Base-by-base conservation (phyloP, 2,888 invertebrate genomes). In the Metopia argyrocephala region DNA sequence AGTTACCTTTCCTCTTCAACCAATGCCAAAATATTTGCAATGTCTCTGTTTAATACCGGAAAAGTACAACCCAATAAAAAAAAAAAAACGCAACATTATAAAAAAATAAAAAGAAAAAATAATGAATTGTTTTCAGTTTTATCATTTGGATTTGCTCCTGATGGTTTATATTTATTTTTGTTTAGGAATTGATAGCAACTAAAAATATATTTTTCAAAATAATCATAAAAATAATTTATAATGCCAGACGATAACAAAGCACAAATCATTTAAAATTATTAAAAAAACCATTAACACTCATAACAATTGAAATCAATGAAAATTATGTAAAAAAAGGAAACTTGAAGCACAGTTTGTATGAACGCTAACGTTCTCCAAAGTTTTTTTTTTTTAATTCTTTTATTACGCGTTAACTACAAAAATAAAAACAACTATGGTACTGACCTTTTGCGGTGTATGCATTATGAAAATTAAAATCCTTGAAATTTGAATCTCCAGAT, bases 391-490 rank as follows among this genome's bases (percentile, higher is more conserved):
- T n/a, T n/a, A n/a, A 38, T 4, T 38, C 38, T 6, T 25, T 31
- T 50, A 38, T 15, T 52, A 64, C 12, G 28, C 20, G 46, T 46
- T 18, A 12, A 66, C 2, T 31, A 45, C 2, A 27, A 45, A 52
- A 38, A 27, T n/a, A 50, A 50, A 75, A 5, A 38, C 28, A 23
- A 52, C 6, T 78, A 50, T 28, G 38, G 15, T 31, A 61, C 78
- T 62, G 54, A 78, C 78, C 78, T 73, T 12, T 78, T 12, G 66
- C 78, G 61, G 21, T 71, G 21, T 31, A 61, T 23, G 61, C 61
- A 66, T 61, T 66, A 38, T 48, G 46, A 62, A 38, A 73, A 48
- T 28, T 46, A n/a, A 71, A 78, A 66, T 71, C 78, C 59, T 65
- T 59, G 12, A 31, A 46, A 23, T 46, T 61, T 1, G 20, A 28